Percentiles rank a stretch among this genome's conserved stretches.
Conservation (phyloP, 2,113 vertebrate genomes). For the Macquaria australasica region DNA sequence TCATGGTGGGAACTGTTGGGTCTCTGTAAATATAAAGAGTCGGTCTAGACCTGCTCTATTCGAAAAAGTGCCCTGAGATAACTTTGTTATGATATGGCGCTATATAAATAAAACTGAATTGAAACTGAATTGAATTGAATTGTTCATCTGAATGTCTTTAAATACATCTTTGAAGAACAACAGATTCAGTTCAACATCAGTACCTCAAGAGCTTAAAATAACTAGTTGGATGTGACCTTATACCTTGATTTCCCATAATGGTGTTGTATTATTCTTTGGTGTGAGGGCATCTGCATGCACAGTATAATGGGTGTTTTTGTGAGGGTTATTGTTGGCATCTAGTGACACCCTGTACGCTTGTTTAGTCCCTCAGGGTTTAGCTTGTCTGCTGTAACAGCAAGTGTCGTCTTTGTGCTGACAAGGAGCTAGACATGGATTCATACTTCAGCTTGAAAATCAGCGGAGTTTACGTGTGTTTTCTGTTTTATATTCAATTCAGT, state of each 20-base stretch:
- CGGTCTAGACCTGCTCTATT: too few species aligned
- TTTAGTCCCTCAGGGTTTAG: neutral
- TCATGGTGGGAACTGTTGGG: too few species aligned
- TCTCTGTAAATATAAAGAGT: too few species aligned
- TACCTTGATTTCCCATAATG: neutral
- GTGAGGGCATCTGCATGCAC: neutral
- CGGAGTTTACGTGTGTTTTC: neutral
- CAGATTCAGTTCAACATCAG: neutral
- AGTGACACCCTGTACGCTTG: neutral
- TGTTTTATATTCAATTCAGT: neutral
- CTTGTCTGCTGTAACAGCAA: neutral
- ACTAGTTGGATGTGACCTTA: neutral
- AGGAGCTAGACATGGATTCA: neutral
- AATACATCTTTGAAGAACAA: neutral
- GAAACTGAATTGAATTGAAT: too few species aligned
- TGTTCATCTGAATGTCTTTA: neutral
- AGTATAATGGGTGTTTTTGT: neutral
- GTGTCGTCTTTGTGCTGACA: neutral
- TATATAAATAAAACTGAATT: too few species aligned
- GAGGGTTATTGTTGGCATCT: neutral
- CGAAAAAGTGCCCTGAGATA: too few species aligned
- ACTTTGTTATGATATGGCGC: too few species aligned
- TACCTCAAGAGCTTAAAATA: neutral
- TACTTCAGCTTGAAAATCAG: neutral
- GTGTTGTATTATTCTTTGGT: neutral